A percentile compares a stretch with the other conserved stretches of the same genome.
Evolutionary conservation across 1,140 invertebrate species (phyloP).

Genomic region (Bombus terrestris): DNA sequence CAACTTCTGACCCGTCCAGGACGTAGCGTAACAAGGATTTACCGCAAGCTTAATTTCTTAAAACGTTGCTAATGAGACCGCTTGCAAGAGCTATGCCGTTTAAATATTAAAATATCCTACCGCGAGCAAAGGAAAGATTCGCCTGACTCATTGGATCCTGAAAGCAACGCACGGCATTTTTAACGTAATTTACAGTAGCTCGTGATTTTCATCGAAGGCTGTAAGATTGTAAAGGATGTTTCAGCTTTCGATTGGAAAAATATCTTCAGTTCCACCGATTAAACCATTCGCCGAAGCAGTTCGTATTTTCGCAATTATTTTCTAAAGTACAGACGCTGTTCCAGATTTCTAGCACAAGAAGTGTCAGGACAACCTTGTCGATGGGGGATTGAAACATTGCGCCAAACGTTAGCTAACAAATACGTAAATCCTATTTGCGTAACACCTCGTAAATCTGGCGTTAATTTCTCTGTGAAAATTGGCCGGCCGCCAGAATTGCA

Average conservation of each 20-base stretch:
- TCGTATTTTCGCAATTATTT: neutral
- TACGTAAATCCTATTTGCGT: slow-evolving; percentile 58
- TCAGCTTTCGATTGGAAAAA: neutral
- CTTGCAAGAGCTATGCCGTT: neutral
- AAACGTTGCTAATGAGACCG: neutral
- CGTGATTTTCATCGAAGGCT: neutral
- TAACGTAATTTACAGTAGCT: neutral
- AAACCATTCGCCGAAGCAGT: no score
- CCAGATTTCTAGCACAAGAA: neutral
- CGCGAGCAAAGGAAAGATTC: neutral
- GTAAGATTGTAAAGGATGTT: no score
- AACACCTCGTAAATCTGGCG: slow-evolving; percentile 65
- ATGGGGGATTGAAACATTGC: slow-evolving; percentile 44
- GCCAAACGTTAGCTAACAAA: slow-evolving; percentile 55
- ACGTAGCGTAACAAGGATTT: slow-evolving; percentile 2
- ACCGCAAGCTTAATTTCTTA: slow-evolving; percentile 17
- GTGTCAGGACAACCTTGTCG: neutral
- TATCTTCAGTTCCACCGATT: neutral
- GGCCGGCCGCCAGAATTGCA: slow-evolving; percentile 45
- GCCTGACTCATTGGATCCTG: neutral
- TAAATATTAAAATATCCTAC: neutral
- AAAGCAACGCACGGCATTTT: neutral
- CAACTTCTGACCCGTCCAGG: neutral
- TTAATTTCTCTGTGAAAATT: slow-evolving; percentile 62
- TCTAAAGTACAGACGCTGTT: neutral